Conservation (phyloP, 2,113 vertebrate species). For the Vireo altiloquus region DNA sequence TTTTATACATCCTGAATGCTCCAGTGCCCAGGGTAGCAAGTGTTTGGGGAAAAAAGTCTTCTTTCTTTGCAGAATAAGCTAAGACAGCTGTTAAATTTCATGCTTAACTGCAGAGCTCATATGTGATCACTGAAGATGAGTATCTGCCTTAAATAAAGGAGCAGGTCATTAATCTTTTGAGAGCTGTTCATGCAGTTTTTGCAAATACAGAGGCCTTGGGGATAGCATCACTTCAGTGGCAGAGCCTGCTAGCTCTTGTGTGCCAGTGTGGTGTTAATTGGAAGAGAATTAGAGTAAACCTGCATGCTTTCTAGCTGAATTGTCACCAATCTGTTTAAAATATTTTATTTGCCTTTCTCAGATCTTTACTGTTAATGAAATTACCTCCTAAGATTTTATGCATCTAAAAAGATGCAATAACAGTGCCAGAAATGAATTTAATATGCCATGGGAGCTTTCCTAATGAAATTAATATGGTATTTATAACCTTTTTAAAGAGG, state of each 20-base stretch:
- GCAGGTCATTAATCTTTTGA: background rate
- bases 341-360: background rate
- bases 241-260: background rate
- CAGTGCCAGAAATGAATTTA: constrained; percentile 4
- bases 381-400: background rate
- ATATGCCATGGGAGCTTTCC: constrained; percentile 10
- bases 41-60: background rate
- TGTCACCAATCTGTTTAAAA: background rate
- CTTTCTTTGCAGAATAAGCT: background rate
- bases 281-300: background rate
- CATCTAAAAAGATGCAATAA: constrained; percentile 3
- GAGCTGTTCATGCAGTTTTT: background rate
- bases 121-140: background rate
- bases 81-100: background rate
- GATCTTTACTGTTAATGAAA: background rate
- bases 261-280: background rate
- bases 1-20: background rate
- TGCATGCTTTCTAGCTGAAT: background rate
- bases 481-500: constrained; percentile 39
- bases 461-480: constrained; percentile 47
- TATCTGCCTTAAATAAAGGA: constrained; percentile 2
- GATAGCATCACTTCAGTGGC: background rate
- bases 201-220: background rate
- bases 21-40: background rate
- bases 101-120: background rate